Evolutionary conservation across 2,888 invertebrate species (phyloP), one percentile per base, ranked within the genome.

Genomic region (Keiferia lycopersicella): DNA sequence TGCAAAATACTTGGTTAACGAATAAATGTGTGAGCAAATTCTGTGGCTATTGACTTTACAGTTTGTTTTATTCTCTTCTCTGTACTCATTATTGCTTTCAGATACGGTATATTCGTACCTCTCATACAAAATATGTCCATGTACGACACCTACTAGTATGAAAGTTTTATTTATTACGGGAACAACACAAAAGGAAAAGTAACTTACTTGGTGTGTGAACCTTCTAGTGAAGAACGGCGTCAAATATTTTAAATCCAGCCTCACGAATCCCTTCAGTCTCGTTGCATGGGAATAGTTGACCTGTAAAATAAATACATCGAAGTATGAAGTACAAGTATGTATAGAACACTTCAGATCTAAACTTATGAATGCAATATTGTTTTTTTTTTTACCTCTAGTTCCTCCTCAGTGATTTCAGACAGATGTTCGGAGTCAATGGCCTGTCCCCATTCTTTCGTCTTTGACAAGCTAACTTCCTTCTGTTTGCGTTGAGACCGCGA

Each of bases 371-470:
- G n/a, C n/a, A n/a, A n/a, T n/a, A n/a, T n/a, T n/a, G n/a, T n/a
- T n/a, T n/a, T n/a, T n/a, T n/a, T n/a, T n/a, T n/a, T 53, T 65
- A 97, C 96, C 92, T 98, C 98, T 84, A 97, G 94, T 83, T 97
- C 97, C 75, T 98, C 98, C 82, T 98, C 98, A 0, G 98, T 98
- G 30, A 97, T 94, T 87, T 98, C 98, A 0, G 98, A 98, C 61
- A 98, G 88, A 87, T 98, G 97, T 83, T 98, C 98, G 0, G 98
- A 97, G 86, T 98, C 98, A 70, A 98, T 96, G 12, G 98, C 95
- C 89, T 97, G 96, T 1, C 98, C 98, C 98, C 98, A 98, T 94
- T 99, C 99, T 79, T 97, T 96, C 0, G 99, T 99, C 92, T 99
- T 99, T 75, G 98, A 98, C 67, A 99, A 92, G 63, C 98, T 97